These are phyloP conservation scores for Poliocrania exsul DNA, from an alignment of 2,797 vertebrate species.

Conservation along the genomic window DNA sequence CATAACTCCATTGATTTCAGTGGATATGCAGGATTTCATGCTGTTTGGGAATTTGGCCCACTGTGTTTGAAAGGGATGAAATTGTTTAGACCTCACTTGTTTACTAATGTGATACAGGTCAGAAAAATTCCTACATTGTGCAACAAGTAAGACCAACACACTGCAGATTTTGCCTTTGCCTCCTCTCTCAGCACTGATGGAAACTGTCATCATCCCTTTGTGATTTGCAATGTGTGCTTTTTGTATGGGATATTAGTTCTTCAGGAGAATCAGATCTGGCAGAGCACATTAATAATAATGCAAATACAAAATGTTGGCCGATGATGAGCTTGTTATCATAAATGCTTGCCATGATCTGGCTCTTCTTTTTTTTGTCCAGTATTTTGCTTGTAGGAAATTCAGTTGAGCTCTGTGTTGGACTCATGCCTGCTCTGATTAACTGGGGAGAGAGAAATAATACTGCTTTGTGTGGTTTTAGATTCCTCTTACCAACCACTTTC, in stretches of 20 bases:
- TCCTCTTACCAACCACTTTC: neutral
- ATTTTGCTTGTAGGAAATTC: conserved; percentile 21
- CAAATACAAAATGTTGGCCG: conserved; percentile 23
- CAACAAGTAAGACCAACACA: neutral
- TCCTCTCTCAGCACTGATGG: conserved; percentile 26
- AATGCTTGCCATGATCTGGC: neutral
- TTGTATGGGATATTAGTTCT: conserved; percentile 12
- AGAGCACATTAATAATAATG: conserved; percentile 67
- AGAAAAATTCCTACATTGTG: neutral
- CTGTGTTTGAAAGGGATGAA: neutral
- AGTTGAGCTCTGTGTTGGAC: conserved; percentile 31
- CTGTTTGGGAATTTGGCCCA: conserved; percentile 6
- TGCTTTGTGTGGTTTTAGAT: neutral
- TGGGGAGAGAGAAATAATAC: neutral
- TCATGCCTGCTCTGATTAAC: conserved; percentile 50
- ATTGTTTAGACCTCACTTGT: conserved; percentile 11
- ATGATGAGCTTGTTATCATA: conserved; percentile 64
- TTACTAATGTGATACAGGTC: neutral
- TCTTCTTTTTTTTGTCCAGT: neutral
- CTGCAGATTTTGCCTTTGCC: neutral
- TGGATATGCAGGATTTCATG: neutral
- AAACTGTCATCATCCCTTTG: conserved; percentile 43
- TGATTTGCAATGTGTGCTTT: conserved; percentile 63
- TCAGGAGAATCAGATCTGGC: conserved; percentile 61
- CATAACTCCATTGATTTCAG: neutral